Evolutionary conservation across 2,113 vertebrate genomes (phyloP).

Genomic region (Myiopsitta monachus): DNA sequence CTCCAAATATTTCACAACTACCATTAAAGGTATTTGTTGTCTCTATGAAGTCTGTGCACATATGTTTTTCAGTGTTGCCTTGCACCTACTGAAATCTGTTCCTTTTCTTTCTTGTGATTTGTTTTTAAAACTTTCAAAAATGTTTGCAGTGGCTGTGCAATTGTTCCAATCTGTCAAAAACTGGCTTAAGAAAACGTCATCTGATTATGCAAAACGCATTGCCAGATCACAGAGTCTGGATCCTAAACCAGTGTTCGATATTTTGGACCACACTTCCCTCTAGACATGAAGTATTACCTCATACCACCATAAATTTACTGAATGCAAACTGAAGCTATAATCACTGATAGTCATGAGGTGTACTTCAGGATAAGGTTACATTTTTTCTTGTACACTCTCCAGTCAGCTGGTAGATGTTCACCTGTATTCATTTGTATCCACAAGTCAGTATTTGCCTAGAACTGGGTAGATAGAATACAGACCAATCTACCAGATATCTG

Average conservation of each 20-base stretch:
- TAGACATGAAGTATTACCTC: not conserved
- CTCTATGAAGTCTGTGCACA: not conserved
- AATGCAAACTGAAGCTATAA: not conserved
- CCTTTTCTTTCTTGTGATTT: not conserved
- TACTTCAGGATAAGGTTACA: not conserved
- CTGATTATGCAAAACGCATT: not conserved
- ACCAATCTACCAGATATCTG: not conserved
- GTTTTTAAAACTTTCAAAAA: not conserved
- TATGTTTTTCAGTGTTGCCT: not conserved
- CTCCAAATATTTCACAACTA: not conserved
- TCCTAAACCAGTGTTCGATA: not conserved
- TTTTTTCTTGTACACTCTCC: not conserved
- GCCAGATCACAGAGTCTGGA: not conserved
- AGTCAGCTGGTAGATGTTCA: not conserved
- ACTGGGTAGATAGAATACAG: not conserved
- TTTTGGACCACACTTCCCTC: rapidly evolving
- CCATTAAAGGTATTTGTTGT: not conserved
- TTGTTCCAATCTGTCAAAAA: not conserved
- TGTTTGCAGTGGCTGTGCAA: not conserved
- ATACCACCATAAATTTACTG: not conserved
- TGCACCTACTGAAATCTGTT: not conserved
- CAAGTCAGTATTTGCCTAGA: not conserved
- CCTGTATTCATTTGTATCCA: not conserved
- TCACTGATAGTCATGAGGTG: not conserved
- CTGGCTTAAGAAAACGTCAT: not conserved